Conservation (phyloP, 2,797 vertebrate species). For the Manis pentadactyla region DNA sequence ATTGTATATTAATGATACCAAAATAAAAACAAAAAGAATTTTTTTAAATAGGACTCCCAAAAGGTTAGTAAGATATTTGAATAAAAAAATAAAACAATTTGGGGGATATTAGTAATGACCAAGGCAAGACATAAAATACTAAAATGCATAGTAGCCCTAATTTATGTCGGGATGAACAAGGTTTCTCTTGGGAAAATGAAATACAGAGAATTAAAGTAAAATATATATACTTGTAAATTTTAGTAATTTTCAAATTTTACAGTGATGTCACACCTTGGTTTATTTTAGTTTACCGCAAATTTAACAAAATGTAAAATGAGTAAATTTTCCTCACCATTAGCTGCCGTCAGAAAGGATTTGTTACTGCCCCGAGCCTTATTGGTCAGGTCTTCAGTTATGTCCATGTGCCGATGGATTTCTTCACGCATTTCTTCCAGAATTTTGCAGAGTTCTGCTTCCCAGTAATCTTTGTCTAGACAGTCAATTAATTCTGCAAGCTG, state of each 20-base stretch:
- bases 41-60: not conserved
- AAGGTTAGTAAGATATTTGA: not conserved
- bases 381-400: constrained; percentile 96
- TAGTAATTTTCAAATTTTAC: not conserved
- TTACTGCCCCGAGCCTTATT: constrained; percentile 96
- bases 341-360: constrained; percentile 95
- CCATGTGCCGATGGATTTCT: constrained; percentile 96
- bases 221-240: not conserved
- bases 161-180: not conserved
- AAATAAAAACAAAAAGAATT: not conserved
- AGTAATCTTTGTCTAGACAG: constrained; percentile 94
- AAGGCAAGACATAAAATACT: not conserved
- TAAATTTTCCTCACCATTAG: constrained; percentile 89
- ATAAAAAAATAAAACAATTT: not conserved
- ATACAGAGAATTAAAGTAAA: not conserved
- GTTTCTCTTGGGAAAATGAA: not conserved
- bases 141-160: not conserved
- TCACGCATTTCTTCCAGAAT: constrained; percentile 95
- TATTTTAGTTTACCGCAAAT: not conserved
- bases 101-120: not conserved
- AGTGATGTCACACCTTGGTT: not conserved
- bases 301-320: constrained; percentile 33
- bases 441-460: constrained; percentile 94
- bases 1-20: no score
- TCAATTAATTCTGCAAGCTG: constrained; percentile 96